Evolutionary conservation across 1,140 invertebrate genomes (phyloP), one percentile per base, ranked within the genome.

Genomic region (Metopolophium dirhodum): DNA sequence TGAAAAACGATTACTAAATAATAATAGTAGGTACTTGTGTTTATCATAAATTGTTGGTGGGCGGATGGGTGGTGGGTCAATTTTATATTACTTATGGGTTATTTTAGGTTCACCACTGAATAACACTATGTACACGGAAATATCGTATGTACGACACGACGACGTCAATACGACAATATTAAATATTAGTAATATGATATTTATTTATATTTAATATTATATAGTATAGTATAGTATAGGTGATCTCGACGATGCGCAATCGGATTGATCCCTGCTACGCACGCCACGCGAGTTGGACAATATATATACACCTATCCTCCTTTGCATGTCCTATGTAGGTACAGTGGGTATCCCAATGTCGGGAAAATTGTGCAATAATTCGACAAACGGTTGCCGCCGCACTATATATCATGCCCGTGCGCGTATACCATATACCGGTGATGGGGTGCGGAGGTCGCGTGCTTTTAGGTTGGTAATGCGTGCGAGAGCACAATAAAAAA

Each of bases 401-500:
- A 23, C 14, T 35, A 23, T 37, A 83, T 54, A 54, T 54, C 22
- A 54, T 54, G 23, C 51, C 51, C 20, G 51, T 23, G 0, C 22
- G 26, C 7, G 20, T 87, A 54, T 11, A 45, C 22, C 37, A 3
- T 23, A 41, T 85, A 45, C 41, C 37, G 9, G 22, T 22, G 51
- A 26, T 11, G 30, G 86, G 85, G 41, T 23, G 35, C 22, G 87
- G 88, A 57, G 51, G 51, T 89, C 88, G 88, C 88, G 88, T 54
- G 49, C 88, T 89, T 89, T 89, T 89, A 89, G 51, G 88, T 89
- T 89, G 88, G 88, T 37, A 89, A 89, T 41, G 51, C 88, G 51
- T 37, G 88, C 51, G 9, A n/a, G n/a, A 47, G n/a, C 26, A 89
- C 51, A 26, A 89, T 89, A 89, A 57, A 57, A 89, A 89, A 89